phyloP scores from a whole-genome alignment of 2,888 invertebrate genomes.

The Aelia acuminata region DNA sequence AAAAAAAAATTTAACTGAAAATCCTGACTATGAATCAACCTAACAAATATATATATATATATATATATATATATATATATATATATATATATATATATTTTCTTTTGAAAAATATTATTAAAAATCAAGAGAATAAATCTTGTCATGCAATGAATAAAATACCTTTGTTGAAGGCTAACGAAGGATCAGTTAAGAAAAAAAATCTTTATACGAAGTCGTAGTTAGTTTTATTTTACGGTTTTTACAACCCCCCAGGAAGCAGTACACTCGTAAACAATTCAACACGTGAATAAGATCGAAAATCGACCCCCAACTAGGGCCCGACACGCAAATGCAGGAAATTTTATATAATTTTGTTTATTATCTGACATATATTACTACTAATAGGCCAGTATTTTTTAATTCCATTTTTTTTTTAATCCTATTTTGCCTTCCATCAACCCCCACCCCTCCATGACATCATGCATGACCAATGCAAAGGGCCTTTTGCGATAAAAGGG shows the following conservation, averaged over 20 bases:
- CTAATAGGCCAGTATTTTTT: conserved; percentile 38
- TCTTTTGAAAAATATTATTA: no score
- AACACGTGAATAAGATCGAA: conserved; percentile 45
- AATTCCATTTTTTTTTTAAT: conserved; percentile 4
- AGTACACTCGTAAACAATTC: conserved; percentile 38
- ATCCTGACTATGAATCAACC: no score
- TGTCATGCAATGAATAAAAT: not conserved
- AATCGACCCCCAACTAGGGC: not conserved
- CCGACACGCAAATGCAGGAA: conserved; percentile 6
- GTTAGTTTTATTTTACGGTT: conserved; percentile 23
- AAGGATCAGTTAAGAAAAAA: conserved; percentile 20
- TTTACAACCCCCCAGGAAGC: conserved; percentile 10
- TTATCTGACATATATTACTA: conserved; percentile 27
- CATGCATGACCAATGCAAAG: conserved; percentile 21
- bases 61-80: no score
- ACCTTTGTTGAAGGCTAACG: not conserved
- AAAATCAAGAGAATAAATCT: no score
- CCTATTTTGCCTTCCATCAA: not conserved
- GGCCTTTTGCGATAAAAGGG: conserved; percentile 29
- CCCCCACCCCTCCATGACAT: not conserved
- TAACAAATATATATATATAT: no score
- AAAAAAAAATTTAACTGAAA: no score
- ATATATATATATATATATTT: no score
- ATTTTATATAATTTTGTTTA: conserved; percentile 47
- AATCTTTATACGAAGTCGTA: not conserved